Evolutionary conservation across 2,797 vertebrate genomes (phyloP), one percentile per base, ranked within the genome.

Genomic region (Phrynocephalus guinanensis): DNA sequence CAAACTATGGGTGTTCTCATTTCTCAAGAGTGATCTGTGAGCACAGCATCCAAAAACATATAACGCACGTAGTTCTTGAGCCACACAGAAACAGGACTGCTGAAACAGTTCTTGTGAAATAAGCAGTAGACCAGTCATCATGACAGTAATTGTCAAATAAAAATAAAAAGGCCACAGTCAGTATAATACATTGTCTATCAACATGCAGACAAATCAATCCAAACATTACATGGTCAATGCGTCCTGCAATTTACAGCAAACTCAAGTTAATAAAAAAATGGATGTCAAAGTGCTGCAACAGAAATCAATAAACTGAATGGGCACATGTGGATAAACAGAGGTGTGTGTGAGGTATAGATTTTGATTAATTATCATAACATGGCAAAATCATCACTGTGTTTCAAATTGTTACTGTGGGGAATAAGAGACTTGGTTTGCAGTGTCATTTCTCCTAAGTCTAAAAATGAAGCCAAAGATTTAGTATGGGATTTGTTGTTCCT

Each of bases 171-270:
- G 11, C 20, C 1, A 10, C 81, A 79, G 2, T 66, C 70, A 33
- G 15, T 13, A 70, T 18, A 24, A 28, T 8, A 80, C 9, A 38
- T 33, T 50, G 75, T 33, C 33, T 86, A 70, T 44, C 48, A 83
- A n/a, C 33, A 56, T 26, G 4, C 3, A 87, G 48, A 1, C 0
- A 3, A 1, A 0, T 48, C 71, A n/a, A 68, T 68, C 79, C 83
- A 66, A 22, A 9, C 28, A n/a, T 81, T 81, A 76, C 60, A 77
- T 0, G 5, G 77, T 85, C 44, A 67, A 63, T 77, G 71, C 70
- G 13, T 30, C 5, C 73, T 48, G 26, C 60, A 84, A 72, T 79
- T 88, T 80, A 76, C 1, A 82, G 63, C 76, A 90, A 89, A 50
- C 78, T 66, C 15, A 82, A 33, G 52, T 63, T 56, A 28, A 75